Evolutionary conservation across 2,888 invertebrate genomes (phyloP).

Genomic region (Cantharis lateralis): DNA sequence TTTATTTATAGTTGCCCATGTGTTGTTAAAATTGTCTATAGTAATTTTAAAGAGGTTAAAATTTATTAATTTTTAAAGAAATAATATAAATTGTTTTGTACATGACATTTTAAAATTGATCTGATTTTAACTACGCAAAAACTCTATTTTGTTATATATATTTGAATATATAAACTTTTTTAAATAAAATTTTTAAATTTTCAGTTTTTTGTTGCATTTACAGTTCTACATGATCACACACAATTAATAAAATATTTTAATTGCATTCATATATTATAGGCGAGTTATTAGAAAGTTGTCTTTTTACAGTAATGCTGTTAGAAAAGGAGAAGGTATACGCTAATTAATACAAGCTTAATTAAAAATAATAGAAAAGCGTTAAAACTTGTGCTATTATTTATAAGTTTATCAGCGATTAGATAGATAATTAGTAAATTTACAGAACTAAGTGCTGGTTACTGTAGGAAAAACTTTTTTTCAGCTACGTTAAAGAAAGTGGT

Average conservation of each 20-base stretch:
- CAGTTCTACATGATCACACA: background rate
- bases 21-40: background rate
- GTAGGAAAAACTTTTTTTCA: background rate
- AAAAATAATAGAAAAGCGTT: background rate
- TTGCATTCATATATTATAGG: background rate
- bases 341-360: background rate
- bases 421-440: background rate
- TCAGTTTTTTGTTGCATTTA: background rate
- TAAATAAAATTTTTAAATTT: background rate
- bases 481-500: background rate
- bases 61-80: background rate
- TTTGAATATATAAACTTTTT: background rate
- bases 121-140: background rate
- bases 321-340: background rate
- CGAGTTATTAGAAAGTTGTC: background rate
- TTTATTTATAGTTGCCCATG: background rate
- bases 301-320: background rate
- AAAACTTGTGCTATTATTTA: background rate
- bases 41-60: background rate
- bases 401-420: background rate
- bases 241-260: background rate
- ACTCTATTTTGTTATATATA: background rate
- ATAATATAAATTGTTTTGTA: background rate
- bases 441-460: background rate
- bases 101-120: background rate